A percentile compares a stretch with the other conserved stretches of the same genome.
phyloP scores from a whole-genome alignment of 2,113 vertebrate species.

The Hucho hucho region DNA sequence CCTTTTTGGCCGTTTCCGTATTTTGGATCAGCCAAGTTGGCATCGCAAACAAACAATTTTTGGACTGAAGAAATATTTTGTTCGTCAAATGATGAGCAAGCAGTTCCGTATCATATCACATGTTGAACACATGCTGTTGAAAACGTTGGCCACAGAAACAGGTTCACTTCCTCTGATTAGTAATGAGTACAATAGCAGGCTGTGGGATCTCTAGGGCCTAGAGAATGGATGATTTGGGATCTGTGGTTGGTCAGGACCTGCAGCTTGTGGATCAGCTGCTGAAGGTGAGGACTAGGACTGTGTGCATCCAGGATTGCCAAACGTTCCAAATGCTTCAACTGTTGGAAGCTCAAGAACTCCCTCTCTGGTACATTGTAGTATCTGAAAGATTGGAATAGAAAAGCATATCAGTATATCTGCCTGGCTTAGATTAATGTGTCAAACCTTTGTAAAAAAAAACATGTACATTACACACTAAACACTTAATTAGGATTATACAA shows the following conservation, averaged over 20 bases:
- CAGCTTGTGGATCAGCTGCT: conserved; percentile 21
- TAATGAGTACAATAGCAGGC: conserved; percentile 30
- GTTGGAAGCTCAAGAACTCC: conserved; percentile 27
- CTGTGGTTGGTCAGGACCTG: conserved; percentile 27
- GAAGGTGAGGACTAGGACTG: conserved; percentile 4
- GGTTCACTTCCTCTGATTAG: conserved; percentile 2
- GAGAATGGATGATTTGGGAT: conserved; percentile 31
- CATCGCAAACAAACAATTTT: not conserved
- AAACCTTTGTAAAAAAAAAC: not conserved
- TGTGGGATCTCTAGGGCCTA: not conserved
- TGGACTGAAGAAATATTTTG: no score
- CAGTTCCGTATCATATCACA: no score
- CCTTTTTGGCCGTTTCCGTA: no score
- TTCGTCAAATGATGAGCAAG: no score
- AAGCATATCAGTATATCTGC: not conserved
- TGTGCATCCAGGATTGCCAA: conserved; percentile 42
- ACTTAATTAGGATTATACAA: no score
- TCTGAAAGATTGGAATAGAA: conserved; percentile 26
- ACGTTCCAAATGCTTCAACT: conserved; percentile 26
- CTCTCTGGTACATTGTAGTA: conserved; percentile 22
- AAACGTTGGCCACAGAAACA: no score
- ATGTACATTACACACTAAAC: not conserved
- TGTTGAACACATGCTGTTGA: no score
- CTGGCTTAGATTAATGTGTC: not conserved
- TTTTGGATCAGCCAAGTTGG: no score